Base-by-base conservation (phyloP, 1,140 invertebrate species). In the Drosophila navojoa region DNA sequence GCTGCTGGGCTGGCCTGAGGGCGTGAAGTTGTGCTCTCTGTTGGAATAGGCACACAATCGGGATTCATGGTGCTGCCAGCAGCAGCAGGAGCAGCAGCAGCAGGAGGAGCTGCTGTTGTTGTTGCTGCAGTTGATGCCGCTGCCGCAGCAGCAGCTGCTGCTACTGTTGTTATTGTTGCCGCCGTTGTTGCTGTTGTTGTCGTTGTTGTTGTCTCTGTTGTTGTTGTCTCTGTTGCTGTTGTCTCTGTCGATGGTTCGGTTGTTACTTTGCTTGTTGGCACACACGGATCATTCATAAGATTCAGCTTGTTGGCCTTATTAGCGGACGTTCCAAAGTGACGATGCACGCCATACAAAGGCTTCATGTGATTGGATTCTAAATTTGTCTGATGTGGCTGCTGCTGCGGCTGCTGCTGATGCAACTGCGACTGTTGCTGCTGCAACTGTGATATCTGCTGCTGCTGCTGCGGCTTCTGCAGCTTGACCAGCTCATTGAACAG, bases 401-500 rank as follows among this genome's bases (percentile, higher is more conserved):
- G 52, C 27, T 32, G 44, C 15, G 25, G 49, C 15, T 42, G 47
- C 15, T 53, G 32, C 32, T 32, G 32, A 7, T 32, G 32, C 9
- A 32, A 10, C 3, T 19, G 42, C 11, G 45, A 2, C 49, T 63
- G 76, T n/a, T 81, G 77, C 47, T 71, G 19, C 53, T 71, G 32
- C 32, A 7, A 32, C 32, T 32, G 32, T 32, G 9, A 7, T 32
- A 9, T 7, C 9, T 32, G 27, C 27, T 29, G 27, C 5, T 22
- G 47, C 13, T 52, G 32, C 1, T 16, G 42, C 11, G 49, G 3
- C 49, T 63, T 81, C 15, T 81, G 77, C 52, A 76, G 15, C 49
- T 71, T 85, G 3, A 75, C 57, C 19, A 79, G 22, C 35, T 84
- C 80, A 19, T 59, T 70, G 22, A 84, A 69, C 13, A 84, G 66